Evolutionary conservation across 2,797 vertebrate genomes (phyloP), one percentile per base, ranked within the genome.

Genomic region (Peromyscus attwateri): DNA sequence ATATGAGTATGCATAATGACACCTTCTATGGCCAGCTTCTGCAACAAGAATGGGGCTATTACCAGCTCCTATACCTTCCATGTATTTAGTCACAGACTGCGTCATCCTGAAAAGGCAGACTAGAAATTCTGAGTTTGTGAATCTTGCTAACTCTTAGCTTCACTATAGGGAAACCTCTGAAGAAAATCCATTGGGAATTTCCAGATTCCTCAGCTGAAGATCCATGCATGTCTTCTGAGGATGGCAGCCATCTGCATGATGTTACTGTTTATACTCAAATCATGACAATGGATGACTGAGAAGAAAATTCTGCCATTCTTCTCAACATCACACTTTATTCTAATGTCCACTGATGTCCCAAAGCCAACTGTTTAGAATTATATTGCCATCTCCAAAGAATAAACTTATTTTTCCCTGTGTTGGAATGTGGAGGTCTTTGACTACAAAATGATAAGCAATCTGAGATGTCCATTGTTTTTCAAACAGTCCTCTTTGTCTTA

Each of bases 31-130:
- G n/a, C 1, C 6, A 81, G 7, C 19, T 87, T 12, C 8, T 37
- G 52, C 3, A 34, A 71, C 0, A 57, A 71, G 21, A 76, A 84
- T 40, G 6, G 0, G 6, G 40, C 21, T 85, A 62, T 89, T 60
- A n/a, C 4, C 0, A 71, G 27, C 64, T 0, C 13, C 25, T 25
- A 1, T 34, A 2, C 17, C 13, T 60, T 6, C 10, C n/a, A 40
- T 6, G 3, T 52, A 25, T 77, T n/a, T 70, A 89, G 3, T 64
- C 16, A 40, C 40, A 64, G 31, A 5, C 79, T 40, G 40, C 85
- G 2, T 6, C 40, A 16, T 19, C 34, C 40, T 60, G 13, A 73
- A 81, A 94, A 95, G 27, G 3, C 5, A 88, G 1, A 71, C 1
- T 60, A 21, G 12, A 37, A 95, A 7, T 10, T 66, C 49, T 37